Base-by-base conservation (phyloP, 2,113 vertebrate genomes). In the Sitta europaea region DNA sequence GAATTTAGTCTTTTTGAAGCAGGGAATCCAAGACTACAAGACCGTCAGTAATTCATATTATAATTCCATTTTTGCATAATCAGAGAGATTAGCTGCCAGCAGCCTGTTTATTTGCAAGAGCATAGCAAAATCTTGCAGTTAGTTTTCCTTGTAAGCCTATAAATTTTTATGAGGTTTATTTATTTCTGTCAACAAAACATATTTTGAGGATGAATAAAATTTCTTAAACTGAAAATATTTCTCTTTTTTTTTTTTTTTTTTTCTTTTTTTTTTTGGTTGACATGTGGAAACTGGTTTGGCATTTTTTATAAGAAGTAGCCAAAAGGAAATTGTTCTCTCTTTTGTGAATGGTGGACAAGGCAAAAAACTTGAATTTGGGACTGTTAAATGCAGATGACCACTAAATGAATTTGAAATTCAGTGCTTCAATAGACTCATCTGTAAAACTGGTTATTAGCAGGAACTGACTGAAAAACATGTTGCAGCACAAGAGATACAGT, bases 41-140 rank as follows among this genome's bases (percentile, higher is more conserved):
- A 62, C 87, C 84, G 94, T 96, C 89, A 97, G 96, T 97, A 97
- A 98, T 96, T 97, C 86, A 92, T 91, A 90, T 33, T 91, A 35
- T 96, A 98, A 96, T 97, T 98, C 94, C 85, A 88, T 97, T 5
- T 98, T 97, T 97, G 95, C 95, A 97, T 98, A 98, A 98, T 97
- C 96, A 97, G 73, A 86, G 79, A 95, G 80, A 96, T 97, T 95
- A 96, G 89, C 86, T 97, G 91, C 88, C 96, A 97, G 91, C 65
- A 81, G 47, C 61, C 79, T 96, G 50, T 68, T 96, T 96, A 93
- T 84, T 80, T 90, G 80, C 81, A 95, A 95, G 73, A 91, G 59
- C 55, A 84, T 28, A 94, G 63, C 54, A 94, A 74, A 59, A 87
- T 96, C 84, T 93, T 90, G 40, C 55, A 93, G 57, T 90, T 79